phyloP scores from a whole-genome alignment of 2,888 invertebrate genomes.

The Acanthosepion pharaonis region DNA sequence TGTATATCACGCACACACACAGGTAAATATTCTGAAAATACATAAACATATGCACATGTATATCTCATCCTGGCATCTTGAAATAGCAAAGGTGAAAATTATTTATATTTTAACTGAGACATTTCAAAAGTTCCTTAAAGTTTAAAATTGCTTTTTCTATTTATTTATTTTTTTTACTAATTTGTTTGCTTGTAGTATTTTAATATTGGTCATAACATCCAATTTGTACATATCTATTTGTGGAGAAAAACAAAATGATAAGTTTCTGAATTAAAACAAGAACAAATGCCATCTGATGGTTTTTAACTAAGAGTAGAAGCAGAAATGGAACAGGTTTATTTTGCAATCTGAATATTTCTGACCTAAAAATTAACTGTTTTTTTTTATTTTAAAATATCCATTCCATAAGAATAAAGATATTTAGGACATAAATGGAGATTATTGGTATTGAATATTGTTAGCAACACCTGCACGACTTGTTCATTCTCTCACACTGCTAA shows the following conservation, averaged over 20 bases:
- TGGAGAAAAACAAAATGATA: background rate
- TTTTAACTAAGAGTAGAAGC: background rate
- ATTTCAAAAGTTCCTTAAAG: background rate
- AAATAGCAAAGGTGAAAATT: background rate
- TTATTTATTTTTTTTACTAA: background rate
- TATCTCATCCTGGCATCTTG: too few relatives aligned
- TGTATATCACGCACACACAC: too few relatives aligned
- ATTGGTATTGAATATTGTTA: background rate
- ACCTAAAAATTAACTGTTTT: background rate
- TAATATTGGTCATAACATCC: background rate
- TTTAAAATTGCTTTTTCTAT: background rate
- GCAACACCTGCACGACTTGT: background rate
- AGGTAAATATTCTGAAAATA: too few relatives aligned
- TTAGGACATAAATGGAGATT: background rate
- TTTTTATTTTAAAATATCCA: too few relatives aligned
- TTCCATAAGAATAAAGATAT: background rate
- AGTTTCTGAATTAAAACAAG: background rate
- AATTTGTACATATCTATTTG: background rate
- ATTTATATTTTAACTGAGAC: background rate
- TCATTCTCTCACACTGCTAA: background rate
- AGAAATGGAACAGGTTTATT: background rate
- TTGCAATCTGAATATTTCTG: background rate
- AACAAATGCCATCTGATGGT: too few relatives aligned
- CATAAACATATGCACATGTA: too few relatives aligned
- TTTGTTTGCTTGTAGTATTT: background rate